Conservation (phyloP, 1,140 invertebrate species). For the Bombus balteatus region DNA sequence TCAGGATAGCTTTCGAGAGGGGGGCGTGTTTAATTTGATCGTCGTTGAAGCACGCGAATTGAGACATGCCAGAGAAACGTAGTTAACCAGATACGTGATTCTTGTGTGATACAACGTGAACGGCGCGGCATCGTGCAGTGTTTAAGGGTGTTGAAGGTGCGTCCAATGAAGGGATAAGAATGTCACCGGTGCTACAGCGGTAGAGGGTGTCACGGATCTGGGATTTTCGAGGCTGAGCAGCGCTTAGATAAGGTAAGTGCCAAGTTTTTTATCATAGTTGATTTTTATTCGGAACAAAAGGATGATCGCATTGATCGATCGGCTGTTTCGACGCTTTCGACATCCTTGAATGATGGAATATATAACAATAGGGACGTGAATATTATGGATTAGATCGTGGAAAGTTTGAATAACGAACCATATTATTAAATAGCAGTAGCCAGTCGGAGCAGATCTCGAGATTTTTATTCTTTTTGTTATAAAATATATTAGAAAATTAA, state of each 20-base stretch:
- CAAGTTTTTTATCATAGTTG: not conserved
- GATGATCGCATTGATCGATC: not conserved
- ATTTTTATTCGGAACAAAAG: not conserved
- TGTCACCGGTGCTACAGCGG: constrained; percentile 36
- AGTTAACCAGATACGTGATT: constrained; percentile 52
- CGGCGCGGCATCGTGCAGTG: constrained; percentile 54
- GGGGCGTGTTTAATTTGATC: not conserved
- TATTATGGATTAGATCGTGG: not conserved
- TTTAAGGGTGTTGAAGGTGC: constrained; percentile 62
- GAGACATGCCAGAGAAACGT: constrained; percentile 35
- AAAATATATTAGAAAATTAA: not conserved
- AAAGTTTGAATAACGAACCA: not conserved
- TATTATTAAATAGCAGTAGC: not conserved
- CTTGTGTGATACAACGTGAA: constrained; percentile 46
- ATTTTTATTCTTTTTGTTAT: not conserved
- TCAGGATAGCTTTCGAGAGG: not conserved
- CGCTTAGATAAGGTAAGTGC: constrained; percentile 50
- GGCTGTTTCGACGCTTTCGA: not conserved
- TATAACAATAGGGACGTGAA: not conserved
- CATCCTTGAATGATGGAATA: not conserved
- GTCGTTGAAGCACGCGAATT: not conserved
- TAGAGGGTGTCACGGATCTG: constrained; percentile 13
- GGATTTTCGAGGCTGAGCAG: constrained; percentile 48
- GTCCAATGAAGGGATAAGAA: constrained; percentile 48
- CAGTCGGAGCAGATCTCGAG: not conserved